Evolutionary conservation across 2,888 invertebrate species (phyloP).

Genomic region (Brassicogethes aeneus): DNA sequence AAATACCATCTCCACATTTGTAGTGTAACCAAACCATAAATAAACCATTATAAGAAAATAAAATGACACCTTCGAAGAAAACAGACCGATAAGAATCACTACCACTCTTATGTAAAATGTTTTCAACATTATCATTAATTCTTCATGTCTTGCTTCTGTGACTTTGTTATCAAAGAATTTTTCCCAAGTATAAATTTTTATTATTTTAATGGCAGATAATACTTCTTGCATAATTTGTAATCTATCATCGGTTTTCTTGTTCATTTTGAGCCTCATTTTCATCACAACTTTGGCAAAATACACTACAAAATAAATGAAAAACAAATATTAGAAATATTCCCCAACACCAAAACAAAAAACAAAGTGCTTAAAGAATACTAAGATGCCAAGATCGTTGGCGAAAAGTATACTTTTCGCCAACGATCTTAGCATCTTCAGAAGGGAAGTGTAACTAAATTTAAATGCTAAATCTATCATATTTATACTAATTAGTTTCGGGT

Average conservation of each 20-base stretch:
- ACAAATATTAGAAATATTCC: too few species aligned
- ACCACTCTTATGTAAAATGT: slow-evolving; percentile 22
- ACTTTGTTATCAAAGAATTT: slow-evolving; percentile 35
- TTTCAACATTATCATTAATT: slow-evolving; percentile 20
- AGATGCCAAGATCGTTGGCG: too few species aligned
- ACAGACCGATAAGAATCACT: slow-evolving; percentile 25
- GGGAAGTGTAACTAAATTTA: too few species aligned
- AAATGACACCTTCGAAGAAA: slow-evolving; percentile 24
- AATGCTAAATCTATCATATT: too few species aligned
- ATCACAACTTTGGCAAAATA: slow-evolving; percentile 11
- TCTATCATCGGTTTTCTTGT: slow-evolving; percentile 28
- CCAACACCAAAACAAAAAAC: too few species aligned
- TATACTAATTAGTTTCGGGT: too few species aligned
- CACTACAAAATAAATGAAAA: slow-evolving; percentile 40
- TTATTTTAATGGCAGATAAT: slow-evolving; percentile 24
- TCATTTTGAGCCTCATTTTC: slow-evolving; percentile 16
- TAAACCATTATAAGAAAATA: slow-evolving; percentile 26
- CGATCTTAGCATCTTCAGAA: too few species aligned
- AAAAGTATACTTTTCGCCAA: too few species aligned
- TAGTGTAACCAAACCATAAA: slow-evolving; percentile 15
- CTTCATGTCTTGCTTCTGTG: slow-evolving; percentile 37
- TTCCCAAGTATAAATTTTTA: slow-evolving; percentile 31
- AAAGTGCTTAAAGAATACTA: not conserved
- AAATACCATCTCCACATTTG: slow-evolving; percentile 24
- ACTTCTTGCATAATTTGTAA: slow-evolving; percentile 25